Percentiles rank a stretch among this genome's conserved stretches.
These are phyloP conservation scores for Periophthalmodon schlosseri DNA, from an alignment of 2,113 vertebrate species.

Conservation along the genomic window DNA sequence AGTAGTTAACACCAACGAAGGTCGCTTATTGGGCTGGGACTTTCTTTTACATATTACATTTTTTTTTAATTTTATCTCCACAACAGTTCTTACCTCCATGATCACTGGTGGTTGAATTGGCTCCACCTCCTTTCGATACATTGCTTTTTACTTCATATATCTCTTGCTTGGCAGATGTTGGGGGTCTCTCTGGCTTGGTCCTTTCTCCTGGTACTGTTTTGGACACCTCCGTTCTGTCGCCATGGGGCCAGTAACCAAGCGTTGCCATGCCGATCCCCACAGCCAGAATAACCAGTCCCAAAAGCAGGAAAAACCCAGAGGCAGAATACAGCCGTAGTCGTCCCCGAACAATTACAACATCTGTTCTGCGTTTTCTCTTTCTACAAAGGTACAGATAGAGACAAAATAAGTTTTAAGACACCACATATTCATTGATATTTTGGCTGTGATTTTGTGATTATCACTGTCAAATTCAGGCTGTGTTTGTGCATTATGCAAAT, in stretches of 20 bases:
- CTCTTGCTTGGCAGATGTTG: conserved; percentile 18
- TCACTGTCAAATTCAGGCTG: neutral
- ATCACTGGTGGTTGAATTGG: conserved; percentile 27
- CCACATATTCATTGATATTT: neutral
- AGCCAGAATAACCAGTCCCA: conserved; percentile 89
- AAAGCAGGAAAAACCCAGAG: conserved; percentile 92
- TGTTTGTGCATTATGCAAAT: too few species aligned
- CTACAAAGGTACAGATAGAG: conserved; percentile 29
- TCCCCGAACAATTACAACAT: conserved; percentile 93
- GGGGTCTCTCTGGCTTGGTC: neutral
- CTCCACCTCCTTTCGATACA: neutral
- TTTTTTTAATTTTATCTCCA: neutral
- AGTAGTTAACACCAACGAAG: neutral
- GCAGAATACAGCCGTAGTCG: conserved; percentile 94
- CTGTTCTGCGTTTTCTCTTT: conserved; percentile 84
- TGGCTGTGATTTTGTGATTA: neutral
- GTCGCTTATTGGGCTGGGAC: neutral
- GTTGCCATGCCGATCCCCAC: conserved; percentile 94
- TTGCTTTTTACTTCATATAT: conserved; percentile 18
- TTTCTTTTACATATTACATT: too few species aligned
- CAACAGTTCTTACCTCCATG: conserved; percentile 34
- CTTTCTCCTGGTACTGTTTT: conserved; percentile 13
- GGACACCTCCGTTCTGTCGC: conserved; percentile 73
- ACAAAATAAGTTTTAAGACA: neutral
- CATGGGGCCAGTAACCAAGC: conserved; percentile 96